Evolutionary conservation across 2,113 vertebrate genomes (phyloP), one percentile per base, ranked within the genome.

Genomic region (Telmatochromis bifrenatus): DNA sequence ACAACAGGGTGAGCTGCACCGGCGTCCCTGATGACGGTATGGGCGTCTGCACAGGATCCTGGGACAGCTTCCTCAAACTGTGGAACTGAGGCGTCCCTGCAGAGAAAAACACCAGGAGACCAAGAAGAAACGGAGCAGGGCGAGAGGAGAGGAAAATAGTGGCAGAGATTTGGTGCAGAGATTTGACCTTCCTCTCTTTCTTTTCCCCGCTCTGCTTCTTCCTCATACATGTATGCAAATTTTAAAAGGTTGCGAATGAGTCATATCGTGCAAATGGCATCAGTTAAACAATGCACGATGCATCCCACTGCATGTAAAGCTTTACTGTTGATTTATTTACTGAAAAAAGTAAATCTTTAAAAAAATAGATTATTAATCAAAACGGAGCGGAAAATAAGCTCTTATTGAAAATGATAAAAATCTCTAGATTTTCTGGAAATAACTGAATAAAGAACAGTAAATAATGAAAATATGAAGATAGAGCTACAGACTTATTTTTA

Each of bases 1-100:
- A 99, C 96, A 99, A 99, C 97, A 97, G 98, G 88, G 98, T 99
- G 94, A 99, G 98, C 97, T 99, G 98, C 97, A 97, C 98, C 91
- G 98, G 98, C 37, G 97, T 99, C 31, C 98, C 98, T 9, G 94
- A 86, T 6, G 98, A 99, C 3, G 98, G 98, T 54, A 98, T 99
- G 98, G 98, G 98, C 85, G 98, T 99, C 96, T 98, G 98, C 96
- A 99, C 98, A 93, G 98, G 98, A 86, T 99, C 98, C 93, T 99
- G 98, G 98, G 98, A 99, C 97, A 99, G 98, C 96, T 99, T 99
- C 96, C 97, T 99, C 79, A 97, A 97, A 93, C 94, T 97, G 82
- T 97, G 96, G 96, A 97, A 97, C 94, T 97, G 94, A 97, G 88
- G 82, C 45, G 3, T 23, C 80, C 8, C 14, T 15, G 73, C 15